Conservation (phyloP, 1,140 invertebrate species). For the Coptotermes formosanus region DNA sequence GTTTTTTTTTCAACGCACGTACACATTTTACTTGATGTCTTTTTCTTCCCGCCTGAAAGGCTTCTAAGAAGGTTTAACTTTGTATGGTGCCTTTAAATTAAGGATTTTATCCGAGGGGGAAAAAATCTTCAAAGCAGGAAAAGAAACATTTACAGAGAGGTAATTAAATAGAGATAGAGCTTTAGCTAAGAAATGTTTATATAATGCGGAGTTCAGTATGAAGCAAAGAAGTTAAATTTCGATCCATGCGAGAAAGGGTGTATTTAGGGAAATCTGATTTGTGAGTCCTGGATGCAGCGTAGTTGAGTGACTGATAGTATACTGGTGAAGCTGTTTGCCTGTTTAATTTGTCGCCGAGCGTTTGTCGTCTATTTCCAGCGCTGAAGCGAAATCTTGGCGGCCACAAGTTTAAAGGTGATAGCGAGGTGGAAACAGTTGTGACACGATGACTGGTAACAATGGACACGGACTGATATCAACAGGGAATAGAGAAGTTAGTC, state of each 20-base stretch:
- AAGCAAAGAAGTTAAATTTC: not conserved
- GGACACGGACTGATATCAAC: no score
- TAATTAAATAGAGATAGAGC: not conserved
- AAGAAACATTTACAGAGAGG: not conserved
- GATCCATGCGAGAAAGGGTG: not conserved
- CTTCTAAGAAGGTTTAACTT: not conserved
- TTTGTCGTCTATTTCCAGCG: no score
- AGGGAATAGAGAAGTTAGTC: no score
- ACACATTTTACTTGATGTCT: not conserved
- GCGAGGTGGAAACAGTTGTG: no score
- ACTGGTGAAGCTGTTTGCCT: no score
- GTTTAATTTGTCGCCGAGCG: no score
- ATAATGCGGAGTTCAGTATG: not conserved
- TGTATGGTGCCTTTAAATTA: not conserved
- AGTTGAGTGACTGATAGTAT: no score
- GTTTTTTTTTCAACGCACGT: not conserved
- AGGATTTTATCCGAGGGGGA: not conserved
- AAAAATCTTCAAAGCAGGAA: not conserved
- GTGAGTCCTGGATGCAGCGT: no score
- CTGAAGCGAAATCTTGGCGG: no score
- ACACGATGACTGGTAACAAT: no score
- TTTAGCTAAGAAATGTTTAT: conserved; percentile 13
- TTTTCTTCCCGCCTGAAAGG: not conserved
- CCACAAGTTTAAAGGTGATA: no score
- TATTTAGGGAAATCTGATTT: no score